These are phyloP conservation scores for Acrobasis consociella DNA, from an alignment of 2,888 invertebrate species.

Conservation along the genomic window DNA sequence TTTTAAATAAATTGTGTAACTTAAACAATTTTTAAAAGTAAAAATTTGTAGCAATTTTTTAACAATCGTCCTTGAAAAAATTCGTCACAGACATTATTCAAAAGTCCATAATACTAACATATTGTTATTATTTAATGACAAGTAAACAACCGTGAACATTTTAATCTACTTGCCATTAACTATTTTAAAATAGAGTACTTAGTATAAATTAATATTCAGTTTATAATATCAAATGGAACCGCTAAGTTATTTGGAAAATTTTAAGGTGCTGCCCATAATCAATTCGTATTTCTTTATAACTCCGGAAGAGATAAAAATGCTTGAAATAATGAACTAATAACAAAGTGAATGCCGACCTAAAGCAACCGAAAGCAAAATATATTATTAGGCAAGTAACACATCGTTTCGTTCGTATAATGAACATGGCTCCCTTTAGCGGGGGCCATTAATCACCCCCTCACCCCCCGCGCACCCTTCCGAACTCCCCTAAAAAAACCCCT, in stretches of 20 bases:
- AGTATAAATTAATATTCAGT: slow-evolving; percentile 46
- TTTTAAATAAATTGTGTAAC: too few relatives aligned
- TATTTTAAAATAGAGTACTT: slow-evolving; percentile 47
- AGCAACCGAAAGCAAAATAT: slow-evolving; percentile 71
- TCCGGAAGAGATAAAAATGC: slow-evolving; percentile 75
- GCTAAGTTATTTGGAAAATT: slow-evolving; percentile 44
- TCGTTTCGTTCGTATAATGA: slow-evolving; percentile 79
- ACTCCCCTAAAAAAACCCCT: slow-evolving; percentile 71
- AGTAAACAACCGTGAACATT: slow-evolving; percentile 18
- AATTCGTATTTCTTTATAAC: slow-evolving; percentile 64
- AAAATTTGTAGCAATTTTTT: too few relatives aligned
- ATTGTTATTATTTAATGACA: not conserved
- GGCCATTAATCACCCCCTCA: slow-evolving; percentile 74
- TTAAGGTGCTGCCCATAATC: slow-evolving; percentile 55
- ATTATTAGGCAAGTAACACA: slow-evolving; percentile 79
- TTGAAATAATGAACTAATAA: slow-evolving; percentile 77
- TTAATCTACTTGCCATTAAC: slow-evolving; percentile 31
- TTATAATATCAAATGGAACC: slow-evolving; percentile 47
- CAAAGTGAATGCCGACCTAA: slow-evolving; percentile 49
- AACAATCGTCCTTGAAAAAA: too few relatives aligned
- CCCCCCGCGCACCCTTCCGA: slow-evolving; percentile 56
- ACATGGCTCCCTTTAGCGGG: slow-evolving; percentile 78
- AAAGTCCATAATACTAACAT: not conserved
- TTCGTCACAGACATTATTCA: too few relatives aligned
- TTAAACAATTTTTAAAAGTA: too few relatives aligned